Evolutionary conservation across 2,888 invertebrate genomes (phyloP).

Genomic region (Neoscelio sp.): DNA sequence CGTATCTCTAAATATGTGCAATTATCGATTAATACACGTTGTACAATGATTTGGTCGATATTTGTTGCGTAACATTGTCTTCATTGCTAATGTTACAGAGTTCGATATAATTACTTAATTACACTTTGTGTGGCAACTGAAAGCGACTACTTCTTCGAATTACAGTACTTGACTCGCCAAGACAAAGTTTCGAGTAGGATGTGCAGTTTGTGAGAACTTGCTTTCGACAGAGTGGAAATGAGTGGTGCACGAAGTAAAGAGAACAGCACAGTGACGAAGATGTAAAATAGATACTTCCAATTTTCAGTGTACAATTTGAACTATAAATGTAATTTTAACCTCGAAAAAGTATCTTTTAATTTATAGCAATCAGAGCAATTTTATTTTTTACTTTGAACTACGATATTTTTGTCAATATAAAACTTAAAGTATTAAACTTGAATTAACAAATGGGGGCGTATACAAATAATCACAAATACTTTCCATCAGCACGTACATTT

Average conservation of each 20-base stretch:
- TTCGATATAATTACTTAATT: slow-evolving; percentile 58
- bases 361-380: too few relatives aligned
- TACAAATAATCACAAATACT: too few relatives aligned
- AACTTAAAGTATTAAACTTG: too few relatives aligned
- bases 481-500: too few relatives aligned
- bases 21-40: slow-evolving; percentile 3
- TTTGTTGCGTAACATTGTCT: neutral
- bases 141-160: slow-evolving; percentile 39
- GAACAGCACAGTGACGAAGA: neutral
- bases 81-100: slow-evolving; percentile 5
- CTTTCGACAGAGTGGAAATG: slow-evolving; percentile 32
- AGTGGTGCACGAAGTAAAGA: neutral
- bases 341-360: too few relatives aligned
- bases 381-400: too few relatives aligned
- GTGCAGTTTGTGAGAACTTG: slow-evolving; percentile 40
- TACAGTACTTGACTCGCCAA: slow-evolving; percentile 35
- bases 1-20: neutral
- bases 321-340: neutral
- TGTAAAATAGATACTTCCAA: slow-evolving; percentile 24
- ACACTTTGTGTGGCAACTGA: slow-evolving; percentile 40
- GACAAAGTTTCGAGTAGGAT: slow-evolving; percentile 39
- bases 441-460: too few relatives aligned
- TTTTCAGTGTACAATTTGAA: neutral
- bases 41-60: slow-evolving; percentile 7
- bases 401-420: too few relatives aligned